Evolutionary conservation across 1,140 invertebrate species (phyloP).

Genomic region (Rhyacophila brunnea): DNA sequence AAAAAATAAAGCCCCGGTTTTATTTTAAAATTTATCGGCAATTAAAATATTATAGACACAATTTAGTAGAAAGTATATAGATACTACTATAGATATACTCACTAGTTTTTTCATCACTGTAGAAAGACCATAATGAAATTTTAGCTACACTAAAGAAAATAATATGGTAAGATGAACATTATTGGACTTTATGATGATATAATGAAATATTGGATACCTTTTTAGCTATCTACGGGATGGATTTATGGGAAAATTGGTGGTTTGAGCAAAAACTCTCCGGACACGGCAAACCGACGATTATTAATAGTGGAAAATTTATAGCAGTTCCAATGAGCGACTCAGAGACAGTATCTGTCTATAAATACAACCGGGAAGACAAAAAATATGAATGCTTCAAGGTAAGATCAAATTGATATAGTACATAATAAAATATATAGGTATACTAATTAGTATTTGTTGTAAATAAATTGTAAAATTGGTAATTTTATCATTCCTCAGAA

Average conservation of each 20-base stretch:
- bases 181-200: neutral
- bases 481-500: constrained; percentile 16
- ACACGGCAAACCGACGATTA: constrained; percentile 15
- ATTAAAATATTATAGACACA: too few species aligned
- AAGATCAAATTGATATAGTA: too few species aligned
- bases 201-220: neutral
- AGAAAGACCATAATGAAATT: neutral
- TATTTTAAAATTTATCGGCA: too few species aligned
- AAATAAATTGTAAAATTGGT: neutral
- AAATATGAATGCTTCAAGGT: constrained; percentile 22
- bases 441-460: neutral
- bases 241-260: constrained; percentile 32
- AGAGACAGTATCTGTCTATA: constrained; percentile 22
- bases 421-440: too few species aligned
- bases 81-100: too few species aligned
- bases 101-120: neutral
- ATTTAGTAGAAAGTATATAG: too few species aligned
- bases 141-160: neutral
- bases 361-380: constrained; percentile 13
- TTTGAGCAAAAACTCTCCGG: constrained; percentile 24
- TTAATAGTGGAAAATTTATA: constrained; percentile 25
- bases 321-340: constrained; percentile 14
- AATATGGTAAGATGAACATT: too few species aligned
- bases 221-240: constrained; percentile 28
- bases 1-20: too few species aligned